Evolutionary conservation across 2,797 vertebrate genomes (phyloP), one percentile per base, ranked within the genome.

Genomic region (Pelobates cultripes): DNA sequence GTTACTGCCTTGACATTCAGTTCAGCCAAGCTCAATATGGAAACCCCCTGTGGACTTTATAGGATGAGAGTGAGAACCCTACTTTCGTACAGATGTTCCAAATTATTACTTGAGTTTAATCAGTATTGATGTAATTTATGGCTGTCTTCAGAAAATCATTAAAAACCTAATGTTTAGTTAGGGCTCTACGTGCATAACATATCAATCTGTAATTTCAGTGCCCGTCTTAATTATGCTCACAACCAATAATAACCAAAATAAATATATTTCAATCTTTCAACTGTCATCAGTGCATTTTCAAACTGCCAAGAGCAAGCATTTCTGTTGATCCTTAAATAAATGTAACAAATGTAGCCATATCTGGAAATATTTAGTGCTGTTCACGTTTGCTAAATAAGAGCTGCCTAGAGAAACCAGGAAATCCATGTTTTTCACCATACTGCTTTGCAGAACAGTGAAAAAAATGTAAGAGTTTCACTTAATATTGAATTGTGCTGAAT

Each of bases 11-110:
- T 47, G 55, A 61, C 43, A 43, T 55, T 73, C 17, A 66, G 73
- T 73, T 10, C 40, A 43, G 61, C 44, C 44, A 55, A 42, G 3
- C 41, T 80, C 53, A 57, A 64, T 42, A 73, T 60, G 73, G 61
- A 63, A 40, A 73, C 15, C 55, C 73, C 78, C 78, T 47, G 66
- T 75, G 79, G 72, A 70, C 57, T 0, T 28, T 41, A 9, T 4
- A 41, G 28, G 60, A 3, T n/a, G 61, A 67, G 72, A 51, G 47
- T 51, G 5, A 51, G 47, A 10, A 57, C 47, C 71, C 66, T 61
- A 7, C n/a, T 80, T 72, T 80, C n/a, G 60, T 41, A 60, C 79
- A 80, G 72, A 80, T 80, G 78, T 69, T 80, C 10, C 44, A 43
- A 69, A 68, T 28, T 70, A 45, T 12, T 70, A 57, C 13, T 12